Conservation (phyloP, 2,113 vertebrate genomes). For the Gnathonemus longibarbis region DNA sequence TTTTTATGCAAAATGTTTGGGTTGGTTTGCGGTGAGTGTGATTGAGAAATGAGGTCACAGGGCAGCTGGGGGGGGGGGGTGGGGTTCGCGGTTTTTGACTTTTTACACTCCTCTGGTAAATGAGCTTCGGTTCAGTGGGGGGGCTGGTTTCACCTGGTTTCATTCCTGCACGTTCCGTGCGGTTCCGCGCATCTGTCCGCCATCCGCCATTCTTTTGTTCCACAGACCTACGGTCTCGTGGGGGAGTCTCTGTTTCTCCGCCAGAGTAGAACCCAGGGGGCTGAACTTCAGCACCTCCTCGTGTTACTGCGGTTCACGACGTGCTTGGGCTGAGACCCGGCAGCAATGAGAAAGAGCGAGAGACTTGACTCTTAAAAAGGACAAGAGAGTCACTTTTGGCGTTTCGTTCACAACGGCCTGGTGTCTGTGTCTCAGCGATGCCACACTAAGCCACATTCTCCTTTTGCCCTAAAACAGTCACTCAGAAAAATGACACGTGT, state of each 20-base stretch:
- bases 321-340: not conserved
- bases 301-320: not conserved
- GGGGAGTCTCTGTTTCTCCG: not conserved
- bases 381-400: not conserved
- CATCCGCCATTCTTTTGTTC: not conserved
- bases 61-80: not conserved
- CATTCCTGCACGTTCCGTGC: not conserved
- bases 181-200: not conserved
- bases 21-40: not conserved
- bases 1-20: not conserved
- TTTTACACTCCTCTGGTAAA: not conserved
- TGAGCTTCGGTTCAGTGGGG: not conserved
- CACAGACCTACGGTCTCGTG: not conserved
- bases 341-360: not conserved
- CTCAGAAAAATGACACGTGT: not conserved
- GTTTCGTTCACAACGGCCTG: not conserved
- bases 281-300: not conserved
- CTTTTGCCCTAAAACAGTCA: not conserved
- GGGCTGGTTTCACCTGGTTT: not conserved
- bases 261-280: not conserved
- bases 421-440: not conserved
- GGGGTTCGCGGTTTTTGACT: not conserved
- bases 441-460: not conserved
- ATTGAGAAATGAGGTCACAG: not conserved
- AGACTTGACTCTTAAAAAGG: not conserved